Evolutionary conservation across 1,140 invertebrate species (phyloP), one percentile per base, ranked within the genome.

Genomic region (Drosophila gunungcola): DNA sequence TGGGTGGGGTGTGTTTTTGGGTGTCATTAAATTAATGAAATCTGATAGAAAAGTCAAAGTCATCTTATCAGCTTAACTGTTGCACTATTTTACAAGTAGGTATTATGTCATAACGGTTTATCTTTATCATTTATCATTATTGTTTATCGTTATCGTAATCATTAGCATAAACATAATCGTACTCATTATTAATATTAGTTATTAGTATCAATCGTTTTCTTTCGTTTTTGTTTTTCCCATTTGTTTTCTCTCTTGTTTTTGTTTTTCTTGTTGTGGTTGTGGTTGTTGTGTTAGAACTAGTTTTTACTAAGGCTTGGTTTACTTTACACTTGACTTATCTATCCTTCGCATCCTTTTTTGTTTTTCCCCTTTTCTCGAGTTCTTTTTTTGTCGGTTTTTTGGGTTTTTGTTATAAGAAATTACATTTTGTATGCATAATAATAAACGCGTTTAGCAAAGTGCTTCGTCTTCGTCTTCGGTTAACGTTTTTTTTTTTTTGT

Each of bases 281-380:
- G 62, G 29, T 62, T 69, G 67, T 70, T 46, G 48, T 69, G 65
- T 78, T 81, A 85, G 52, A 86, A 88, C 82, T 86, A 86, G 82
- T 86, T 85, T 83, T 86, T 86, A 86, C 82, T 86, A 86, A 86
- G 82, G 82, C 82, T 86, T 86, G 82, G 83, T 82, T 86, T 86
- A 86, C 78, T 82, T 86, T 86, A 86, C 78, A 85, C 78, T 74
- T 88, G 74, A 86, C 82, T 86, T 86, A 86, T 76, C 82, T 86
- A 86, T 36, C 38, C 32, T 21, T 38, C 68, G 46, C 52, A 42
- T 68, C 16, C 34, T 79, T 64, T 41, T 42, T 42, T 32, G 13
- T 32, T 62, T 38, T 42, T 42, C 7, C 25, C 27, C 52, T 12
- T 25, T 53, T 57, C 38, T 64, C 34, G 27, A 41, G 52, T 62